These are phyloP conservation scores for Condylura cristata DNA, from an alignment of 2,113 vertebrate genomes.

Conservation along the genomic window DNA sequence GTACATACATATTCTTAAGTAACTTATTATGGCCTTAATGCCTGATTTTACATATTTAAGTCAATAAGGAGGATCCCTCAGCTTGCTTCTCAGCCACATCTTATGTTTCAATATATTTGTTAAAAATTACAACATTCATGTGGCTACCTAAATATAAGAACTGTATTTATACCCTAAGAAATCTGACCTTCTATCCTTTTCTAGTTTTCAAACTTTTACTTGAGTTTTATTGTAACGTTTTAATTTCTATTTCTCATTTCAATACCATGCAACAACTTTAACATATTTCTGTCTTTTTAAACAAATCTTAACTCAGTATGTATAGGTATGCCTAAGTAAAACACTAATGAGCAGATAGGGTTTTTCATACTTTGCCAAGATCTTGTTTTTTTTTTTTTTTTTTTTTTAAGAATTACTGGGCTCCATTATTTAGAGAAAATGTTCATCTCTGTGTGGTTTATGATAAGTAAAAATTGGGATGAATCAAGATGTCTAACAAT, in stretches of 20 bases:
- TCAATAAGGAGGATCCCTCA: not conserved
- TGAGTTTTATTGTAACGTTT: slow-evolving; percentile 12
- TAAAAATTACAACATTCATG: slow-evolving; percentile 58
- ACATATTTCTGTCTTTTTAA: slow-evolving; percentile 44
- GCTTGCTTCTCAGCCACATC: not conserved
- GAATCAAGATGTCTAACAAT: slow-evolving; percentile 46
- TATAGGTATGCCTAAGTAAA: not conserved
- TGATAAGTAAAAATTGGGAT: not conserved
- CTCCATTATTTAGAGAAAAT: slow-evolving; percentile 36
- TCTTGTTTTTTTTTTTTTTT: not conserved
- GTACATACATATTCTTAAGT: slow-evolving; percentile 55
- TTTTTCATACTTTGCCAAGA: slow-evolving; percentile 35
- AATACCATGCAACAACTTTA: slow-evolving; percentile 5
- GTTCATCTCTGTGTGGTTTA: slow-evolving; percentile 18
- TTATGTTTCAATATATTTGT: slow-evolving; percentile 49
- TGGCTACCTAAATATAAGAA: slow-evolving; percentile 30
- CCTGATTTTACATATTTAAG: slow-evolving; percentile 7
- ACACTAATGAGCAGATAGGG: not conserved
- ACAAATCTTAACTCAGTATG: slow-evolving; percentile 4
- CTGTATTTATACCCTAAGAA: slow-evolving; percentile 38
- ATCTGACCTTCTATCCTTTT: not conserved
- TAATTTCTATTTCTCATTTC: slow-evolving; percentile 39
- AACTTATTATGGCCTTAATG: slow-evolving; percentile 51
- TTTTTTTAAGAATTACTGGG: not conserved
- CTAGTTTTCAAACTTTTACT: slow-evolving; percentile 21